phyloP scores from a whole-genome alignment of 1,140 invertebrate genomes.

The Cataglyphis hispanica region DNA sequence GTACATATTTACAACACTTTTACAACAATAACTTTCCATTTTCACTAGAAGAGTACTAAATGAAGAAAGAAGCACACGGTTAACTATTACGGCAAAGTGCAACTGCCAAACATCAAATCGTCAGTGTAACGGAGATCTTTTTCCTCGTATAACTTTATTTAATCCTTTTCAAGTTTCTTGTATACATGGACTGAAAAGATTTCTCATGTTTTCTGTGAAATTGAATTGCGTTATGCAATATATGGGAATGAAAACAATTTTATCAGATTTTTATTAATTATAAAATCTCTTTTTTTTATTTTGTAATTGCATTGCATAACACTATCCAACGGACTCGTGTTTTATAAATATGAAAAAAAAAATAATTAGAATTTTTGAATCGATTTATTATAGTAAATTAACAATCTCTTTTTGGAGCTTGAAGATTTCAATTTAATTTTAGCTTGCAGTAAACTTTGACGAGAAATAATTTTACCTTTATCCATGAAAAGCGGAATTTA shows the following conservation, averaged over 20 bases:
- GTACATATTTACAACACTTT: conserved; percentile 30
- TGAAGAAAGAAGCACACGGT: conserved; percentile 27
- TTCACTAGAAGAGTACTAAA: conserved; percentile 24
- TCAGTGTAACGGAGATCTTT: conserved; percentile 17
- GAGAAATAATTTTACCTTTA: conserved; percentile 53
- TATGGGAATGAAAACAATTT: neutral
- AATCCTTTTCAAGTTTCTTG: neutral
- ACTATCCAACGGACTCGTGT: neutral
- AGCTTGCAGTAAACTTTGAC: neutral
- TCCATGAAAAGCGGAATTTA: conserved; percentile 31
- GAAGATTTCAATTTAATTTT: neutral
- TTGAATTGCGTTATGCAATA: conserved; percentile 13
- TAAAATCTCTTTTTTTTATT: neutral
- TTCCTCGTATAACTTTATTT: neutral
- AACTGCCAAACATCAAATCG: conserved; percentile 58
- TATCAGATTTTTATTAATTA: conserved; percentile 17
- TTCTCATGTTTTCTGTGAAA: neutral
- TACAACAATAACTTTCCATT: conserved; percentile 41
- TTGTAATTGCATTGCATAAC: conserved; percentile 1
- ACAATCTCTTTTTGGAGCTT: neutral
- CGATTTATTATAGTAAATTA: neutral
- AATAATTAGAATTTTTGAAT: neutral
- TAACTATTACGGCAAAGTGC: conserved; percentile 52
- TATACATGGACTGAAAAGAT: neutral
- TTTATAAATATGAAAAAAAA: conserved; percentile 6